Evolutionary conservation across 2,113 vertebrate genomes (phyloP).

Genomic region (Gallinago jamesoni): DNA sequence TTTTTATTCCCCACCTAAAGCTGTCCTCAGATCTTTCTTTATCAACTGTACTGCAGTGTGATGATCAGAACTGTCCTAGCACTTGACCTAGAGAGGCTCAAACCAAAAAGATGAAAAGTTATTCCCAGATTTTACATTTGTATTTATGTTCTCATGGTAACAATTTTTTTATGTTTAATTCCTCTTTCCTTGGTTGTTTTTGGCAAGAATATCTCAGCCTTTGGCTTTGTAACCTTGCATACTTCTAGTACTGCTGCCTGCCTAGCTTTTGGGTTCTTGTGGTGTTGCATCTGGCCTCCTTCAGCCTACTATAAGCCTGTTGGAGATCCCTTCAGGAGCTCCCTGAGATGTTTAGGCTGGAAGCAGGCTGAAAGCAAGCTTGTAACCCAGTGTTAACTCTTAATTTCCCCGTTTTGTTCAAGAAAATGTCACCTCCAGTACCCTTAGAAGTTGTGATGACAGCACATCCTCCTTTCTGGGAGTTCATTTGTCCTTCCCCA

Average conservation of each 20-base stretch:
- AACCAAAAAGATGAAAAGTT: not conserved
- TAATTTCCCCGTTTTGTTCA: accelerated
- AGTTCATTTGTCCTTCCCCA: accelerated
- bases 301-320: not conserved
- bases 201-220: not conserved
- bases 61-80: not conserved
- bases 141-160: not conserved
- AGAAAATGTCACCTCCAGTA: not conserved
- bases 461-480: not conserved
- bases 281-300: not conserved
- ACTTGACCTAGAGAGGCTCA: not conserved
- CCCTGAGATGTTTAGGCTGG: not conserved
- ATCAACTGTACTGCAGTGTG: not conserved
- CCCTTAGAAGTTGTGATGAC: not conserved
- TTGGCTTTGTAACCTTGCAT: not conserved
- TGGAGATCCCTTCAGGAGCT: not conserved
- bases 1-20: not conserved
- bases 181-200: not conserved
- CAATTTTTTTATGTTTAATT: not conserved
- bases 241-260: not conserved
- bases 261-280: not conserved
- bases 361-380: not conserved
- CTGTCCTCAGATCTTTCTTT: not conserved
- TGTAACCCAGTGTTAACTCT: not conserved
- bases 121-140: not conserved